Conservation (phyloP, 2,113 vertebrate genomes). For the Rhabdornis inornatus region DNA sequence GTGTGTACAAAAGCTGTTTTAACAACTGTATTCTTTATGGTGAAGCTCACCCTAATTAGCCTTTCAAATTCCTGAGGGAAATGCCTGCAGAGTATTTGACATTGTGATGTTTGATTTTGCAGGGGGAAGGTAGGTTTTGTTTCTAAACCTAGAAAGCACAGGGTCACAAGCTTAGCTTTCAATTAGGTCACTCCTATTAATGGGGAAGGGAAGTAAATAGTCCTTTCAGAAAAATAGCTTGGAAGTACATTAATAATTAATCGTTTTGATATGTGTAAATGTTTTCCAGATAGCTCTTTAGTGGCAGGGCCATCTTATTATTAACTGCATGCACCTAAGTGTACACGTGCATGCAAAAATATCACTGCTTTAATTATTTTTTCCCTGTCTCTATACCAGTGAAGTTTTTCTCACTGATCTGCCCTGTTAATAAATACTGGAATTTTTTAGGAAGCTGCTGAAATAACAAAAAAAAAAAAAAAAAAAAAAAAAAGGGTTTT, state of each 20-base stretch:
- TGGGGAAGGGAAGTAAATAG: slow-evolving; percentile 46
- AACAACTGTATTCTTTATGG: slow-evolving; percentile 85
- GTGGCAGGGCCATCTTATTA: not conserved
- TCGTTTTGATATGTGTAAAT: slow-evolving; percentile 41
- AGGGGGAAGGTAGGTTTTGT: slow-evolving; percentile 12
- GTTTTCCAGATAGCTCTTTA: not conserved
- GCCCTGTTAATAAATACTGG: not conserved
- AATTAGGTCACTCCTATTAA: slow-evolving; percentile 64
- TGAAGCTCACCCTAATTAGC: slow-evolving; percentile 99
- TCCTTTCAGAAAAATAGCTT: slow-evolving; percentile 59
- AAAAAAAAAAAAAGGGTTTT: not conserved
- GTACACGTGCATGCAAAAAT: not conserved
- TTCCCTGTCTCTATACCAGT: not conserved
- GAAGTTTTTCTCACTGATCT: accelerated
- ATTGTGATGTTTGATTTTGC: slow-evolving; percentile 72
- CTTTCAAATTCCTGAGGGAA: slow-evolving; percentile 87
- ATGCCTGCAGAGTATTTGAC: slow-evolving; percentile 74
- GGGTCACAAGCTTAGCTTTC: slow-evolving; percentile 49
- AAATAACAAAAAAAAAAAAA: not conserved
- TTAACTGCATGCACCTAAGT: not conserved
- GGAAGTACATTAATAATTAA: slow-evolving; percentile 67
- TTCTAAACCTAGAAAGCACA: slow-evolving; percentile 56
- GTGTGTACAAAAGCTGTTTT: slow-evolving; percentile 80
- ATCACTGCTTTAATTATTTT: not conserved
- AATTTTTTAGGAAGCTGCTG: not conserved